phyloP scores from a whole-genome alignment of 2,113 vertebrate genomes.

The Empidonax traillii region DNA sequence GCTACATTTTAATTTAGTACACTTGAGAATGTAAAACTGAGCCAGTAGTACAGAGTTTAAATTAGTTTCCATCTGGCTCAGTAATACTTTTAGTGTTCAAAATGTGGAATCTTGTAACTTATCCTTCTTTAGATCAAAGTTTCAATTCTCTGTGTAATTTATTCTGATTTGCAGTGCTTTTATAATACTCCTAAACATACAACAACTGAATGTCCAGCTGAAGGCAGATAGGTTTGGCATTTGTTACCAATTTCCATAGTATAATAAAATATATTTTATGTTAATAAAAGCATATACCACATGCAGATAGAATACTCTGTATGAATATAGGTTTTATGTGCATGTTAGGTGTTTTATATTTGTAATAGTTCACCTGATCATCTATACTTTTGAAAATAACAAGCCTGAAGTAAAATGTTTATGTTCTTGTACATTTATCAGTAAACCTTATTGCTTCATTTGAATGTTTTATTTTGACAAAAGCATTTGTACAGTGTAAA shows the following conservation, averaged over 20 bases:
- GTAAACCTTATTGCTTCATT: background rate
- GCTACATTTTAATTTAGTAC: slow-evolving; percentile 15
- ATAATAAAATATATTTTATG: background rate
- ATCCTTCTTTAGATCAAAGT: background rate
- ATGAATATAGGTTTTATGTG: background rate
- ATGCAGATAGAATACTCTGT: background rate
- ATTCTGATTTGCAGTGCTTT: background rate
- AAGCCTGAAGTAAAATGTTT: background rate
- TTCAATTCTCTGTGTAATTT: background rate
- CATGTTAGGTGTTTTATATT: background rate
- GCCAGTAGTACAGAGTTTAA: slow-evolving; percentile 40
- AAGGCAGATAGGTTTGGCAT: background rate
- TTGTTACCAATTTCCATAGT: background rate
- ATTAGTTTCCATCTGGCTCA: slow-evolving; percentile 50
- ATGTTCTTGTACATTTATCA: background rate
- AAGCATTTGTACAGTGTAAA: background rate
- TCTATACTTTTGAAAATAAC: background rate
- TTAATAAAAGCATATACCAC: background rate
- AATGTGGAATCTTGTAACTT: background rate
- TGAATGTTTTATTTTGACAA: background rate
- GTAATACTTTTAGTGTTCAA: slow-evolving; percentile 6
- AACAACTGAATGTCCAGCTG: background rate
- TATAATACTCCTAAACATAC: background rate
- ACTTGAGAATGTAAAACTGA: slow-evolving; percentile 13
- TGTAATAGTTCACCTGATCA: background rate